phyloP scores from a whole-genome alignment of 2,113 vertebrate species.

The Hepsetus odoe region DNA sequence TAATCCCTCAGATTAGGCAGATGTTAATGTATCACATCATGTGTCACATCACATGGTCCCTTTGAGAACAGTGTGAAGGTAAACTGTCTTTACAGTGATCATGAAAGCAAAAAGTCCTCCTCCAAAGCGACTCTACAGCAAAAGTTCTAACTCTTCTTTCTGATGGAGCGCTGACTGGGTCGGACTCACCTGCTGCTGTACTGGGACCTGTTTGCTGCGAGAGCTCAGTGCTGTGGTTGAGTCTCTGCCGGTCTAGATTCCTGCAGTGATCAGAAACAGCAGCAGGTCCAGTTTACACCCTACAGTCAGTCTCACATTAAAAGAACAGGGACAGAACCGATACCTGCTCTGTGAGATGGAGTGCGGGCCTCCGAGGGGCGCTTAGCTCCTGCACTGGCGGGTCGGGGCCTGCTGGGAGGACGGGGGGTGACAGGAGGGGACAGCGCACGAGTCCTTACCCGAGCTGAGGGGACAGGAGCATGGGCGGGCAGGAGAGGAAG shows the following conservation, averaged over 20 bases:
- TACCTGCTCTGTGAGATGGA: slow-evolving; percentile 25
- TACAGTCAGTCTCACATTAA: neutral
- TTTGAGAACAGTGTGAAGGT: no score
- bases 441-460: neutral
- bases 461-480: neutral
- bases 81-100: no score
- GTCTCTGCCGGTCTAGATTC: neutral
- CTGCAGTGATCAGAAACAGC: slow-evolving; percentile 30
- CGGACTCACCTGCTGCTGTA: slow-evolving; percentile 60
- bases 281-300: neutral
- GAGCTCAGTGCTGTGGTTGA: neutral
- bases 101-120: no score
- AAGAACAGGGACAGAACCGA: neutral
- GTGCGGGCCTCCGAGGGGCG: neutral
- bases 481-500: slow-evolving; percentile 44
- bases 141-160: neutral
- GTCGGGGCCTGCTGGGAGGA: slow-evolving; percentile 44
- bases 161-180: no score
- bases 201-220: slow-evolving; percentile 14
- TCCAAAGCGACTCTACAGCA: neutral
- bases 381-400: slow-evolving; percentile 50
- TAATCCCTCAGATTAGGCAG: no score
- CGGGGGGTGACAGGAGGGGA: slow-evolving; percentile 1
- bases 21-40: no score
- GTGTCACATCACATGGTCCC: no score